Base-by-base conservation (phyloP, 2,888 invertebrate species). In the Augochlorella aurata region DNA sequence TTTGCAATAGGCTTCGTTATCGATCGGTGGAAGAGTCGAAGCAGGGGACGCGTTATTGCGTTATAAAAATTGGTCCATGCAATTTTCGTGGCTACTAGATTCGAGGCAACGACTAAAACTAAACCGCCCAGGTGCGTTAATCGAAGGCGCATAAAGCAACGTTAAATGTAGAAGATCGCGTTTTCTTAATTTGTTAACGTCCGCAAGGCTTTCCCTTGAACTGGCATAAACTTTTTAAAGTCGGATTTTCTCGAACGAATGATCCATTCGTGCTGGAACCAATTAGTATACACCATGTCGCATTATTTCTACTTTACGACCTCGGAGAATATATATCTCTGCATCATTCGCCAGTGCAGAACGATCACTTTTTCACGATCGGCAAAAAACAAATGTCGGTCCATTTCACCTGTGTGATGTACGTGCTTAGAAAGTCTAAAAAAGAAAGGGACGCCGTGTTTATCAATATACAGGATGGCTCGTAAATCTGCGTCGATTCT, bases 291-390 rank as follows among this genome's bases (percentile, higher is more conserved):
- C 61, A 63, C 29, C 18, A 4, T 63, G 8, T 38, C 29, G 18
- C 18, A 18, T 29, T 38, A 38, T 29, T 63, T 29, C 29, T 63
- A 38, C 4, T 63, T 63, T 63, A 61, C 61, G 61, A 61, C 3
- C 29, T 10, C 44, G 10, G 3, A 38, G 38, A 10, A 44, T 18
- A 61, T 29, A 8, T 61, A 16, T 29, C 61, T 44, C n/a, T 2
- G 18, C 65, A 10, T 44, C 44, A n/a, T 65, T 38, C 38, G 44
- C n/a, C 38, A 12, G 5, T 4, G 63, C 38, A n/a, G n/a, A n/a
- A n/a, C n/a, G 44, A 44, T 10, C 65, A n/a, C n/a, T n/a, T 65
- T 38, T 65, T 65, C 65, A 9, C 65, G 65, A 24, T 65, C 38
- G n/a, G 38, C 29, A 65, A 65, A n/a, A 65, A 65, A 44, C n/a